Conservation (phyloP, 2,113 vertebrate species). For the Dolichallabes microphthalmus region DNA sequence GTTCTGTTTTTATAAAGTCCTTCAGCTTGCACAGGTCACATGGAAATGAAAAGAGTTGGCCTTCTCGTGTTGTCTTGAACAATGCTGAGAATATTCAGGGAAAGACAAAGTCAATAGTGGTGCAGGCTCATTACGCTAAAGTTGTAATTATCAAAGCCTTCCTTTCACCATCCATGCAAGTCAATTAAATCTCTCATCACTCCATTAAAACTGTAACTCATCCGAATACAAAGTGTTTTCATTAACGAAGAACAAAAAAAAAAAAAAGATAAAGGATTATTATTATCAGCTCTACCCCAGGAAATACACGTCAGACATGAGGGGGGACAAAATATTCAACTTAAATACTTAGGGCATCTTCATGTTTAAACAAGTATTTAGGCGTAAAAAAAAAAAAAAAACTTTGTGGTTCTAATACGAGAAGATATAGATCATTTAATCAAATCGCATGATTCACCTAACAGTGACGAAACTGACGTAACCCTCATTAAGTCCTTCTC, state of each 20-base stretch:
- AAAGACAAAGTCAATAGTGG: constrained; percentile 40
- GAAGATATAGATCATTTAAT: background rate
- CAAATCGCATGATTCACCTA: background rate
- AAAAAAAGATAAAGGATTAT: background rate
- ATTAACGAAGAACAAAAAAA: constrained; percentile 14
- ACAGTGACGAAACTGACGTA: background rate
- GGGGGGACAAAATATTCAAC: background rate
- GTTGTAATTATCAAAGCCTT: constrained; percentile 33
- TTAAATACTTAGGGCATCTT: no score
- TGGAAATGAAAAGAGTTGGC: constrained; percentile 38
- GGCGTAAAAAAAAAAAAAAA: no score
- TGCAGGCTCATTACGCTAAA: constrained; percentile 28
- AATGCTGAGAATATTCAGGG: constrained; percentile 31
- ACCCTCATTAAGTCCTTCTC: background rate
- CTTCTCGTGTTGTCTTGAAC: constrained; percentile 32
- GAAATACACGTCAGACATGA: background rate
- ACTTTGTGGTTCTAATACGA: background rate
- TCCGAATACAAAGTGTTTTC: constrained; percentile 30
- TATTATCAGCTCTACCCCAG: background rate
- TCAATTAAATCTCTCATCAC: constrained; percentile 42
- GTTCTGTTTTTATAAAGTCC: background rate
- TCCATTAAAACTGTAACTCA: constrained; percentile 38
- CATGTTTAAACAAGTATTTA: no score
- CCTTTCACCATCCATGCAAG: constrained; percentile 8
- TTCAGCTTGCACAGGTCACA: constrained; percentile 11